Conservation (phyloP, 2,797 vertebrate genomes). For the Aeoliscus strigatus region DNA sequence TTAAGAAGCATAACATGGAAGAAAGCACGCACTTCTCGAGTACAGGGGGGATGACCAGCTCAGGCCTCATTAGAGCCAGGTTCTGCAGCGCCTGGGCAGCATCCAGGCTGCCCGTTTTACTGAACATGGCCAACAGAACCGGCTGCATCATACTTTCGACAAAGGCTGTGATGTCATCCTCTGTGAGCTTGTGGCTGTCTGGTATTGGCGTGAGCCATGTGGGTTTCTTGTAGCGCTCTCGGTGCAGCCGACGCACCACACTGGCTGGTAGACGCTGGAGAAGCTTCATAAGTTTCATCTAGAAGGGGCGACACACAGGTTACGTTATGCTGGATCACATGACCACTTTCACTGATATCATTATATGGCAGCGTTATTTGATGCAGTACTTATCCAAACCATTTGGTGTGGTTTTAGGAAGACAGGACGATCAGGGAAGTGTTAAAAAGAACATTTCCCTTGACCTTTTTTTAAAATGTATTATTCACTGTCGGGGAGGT, state of each 20-base stretch:
- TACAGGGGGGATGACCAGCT: constrained; percentile 94
- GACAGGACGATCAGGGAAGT: too few species aligned
- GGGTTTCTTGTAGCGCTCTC: constrained; percentile 88
- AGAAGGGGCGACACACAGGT: constrained; percentile 29
- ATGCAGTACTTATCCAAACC: too few species aligned
- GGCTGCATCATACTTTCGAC: constrained; percentile 95
- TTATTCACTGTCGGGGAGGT: too few species aligned
- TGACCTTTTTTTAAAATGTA: too few species aligned
- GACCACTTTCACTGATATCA: too few species aligned
- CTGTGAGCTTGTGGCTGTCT: constrained; percentile 90
- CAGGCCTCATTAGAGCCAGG: constrained; percentile 92
- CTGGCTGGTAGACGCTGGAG: constrained; percentile 88
- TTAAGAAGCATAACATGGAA: constrained; percentile 4
- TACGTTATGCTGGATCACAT: too few species aligned
- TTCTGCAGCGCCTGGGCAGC: constrained; percentile 96
- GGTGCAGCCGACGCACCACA: constrained; percentile 89
- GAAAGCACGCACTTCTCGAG: constrained; percentile 86
- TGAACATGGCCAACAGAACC: constrained; percentile 96
- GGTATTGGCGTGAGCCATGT: constrained; percentile 92
- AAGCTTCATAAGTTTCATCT: constrained; percentile 98
- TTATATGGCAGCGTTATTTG: too few species aligned
- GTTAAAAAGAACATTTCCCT: too few species aligned
- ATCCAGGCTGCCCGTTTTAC: constrained; percentile 95
- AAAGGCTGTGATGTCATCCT: constrained; percentile 91
- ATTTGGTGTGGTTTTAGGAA: too few species aligned